Percentiles rank a stretch among this genome's conserved stretches.
Evolutionary conservation across 2,797 vertebrate genomes (phyloP).

Genomic region (Ateles fusciceps): DNA sequence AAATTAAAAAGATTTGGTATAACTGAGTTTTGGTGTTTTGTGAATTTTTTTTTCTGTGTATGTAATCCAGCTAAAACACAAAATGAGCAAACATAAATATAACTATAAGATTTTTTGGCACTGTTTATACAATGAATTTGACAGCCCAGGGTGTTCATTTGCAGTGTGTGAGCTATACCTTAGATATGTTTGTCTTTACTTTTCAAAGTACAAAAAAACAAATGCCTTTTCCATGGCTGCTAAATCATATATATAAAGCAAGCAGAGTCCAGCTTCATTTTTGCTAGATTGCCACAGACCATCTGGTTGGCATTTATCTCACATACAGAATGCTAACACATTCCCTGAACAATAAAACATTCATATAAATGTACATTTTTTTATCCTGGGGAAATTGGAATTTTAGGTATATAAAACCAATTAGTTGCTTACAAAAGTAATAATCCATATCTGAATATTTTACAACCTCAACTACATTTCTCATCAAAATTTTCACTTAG

Average conservation of each 20-base stretch:
- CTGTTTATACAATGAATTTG: conserved; percentile 45
- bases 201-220: conserved; percentile 63
- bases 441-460: neutral
- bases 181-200: conserved; percentile 18
- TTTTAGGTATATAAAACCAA: neutral
- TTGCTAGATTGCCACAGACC: conserved; percentile 41
- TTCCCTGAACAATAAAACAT: conserved; percentile 51
- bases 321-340: conserved; percentile 13
- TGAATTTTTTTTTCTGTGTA: neutral
- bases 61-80: conserved; percentile 38
- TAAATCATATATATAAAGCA: conserved; percentile 26
- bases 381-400: neutral
- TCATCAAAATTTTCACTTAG: neutral
- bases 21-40: neutral
- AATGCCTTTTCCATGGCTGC: conserved; percentile 44
- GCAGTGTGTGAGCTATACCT: conserved; percentile 9
- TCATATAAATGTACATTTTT: conserved; percentile 42
- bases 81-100: conserved; percentile 34
- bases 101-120: neutral
- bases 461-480: neutral
- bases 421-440: neutral
- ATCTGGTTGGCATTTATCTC: conserved; percentile 60
- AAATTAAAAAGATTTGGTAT: neutral
- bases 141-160: neutral
- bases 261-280: conserved; percentile 55